A percentile compares a stretch with the other conserved stretches of the same genome.
phyloP scores from a whole-genome alignment of 2,888 invertebrate species.

The Dendrolimus pini region DNA sequence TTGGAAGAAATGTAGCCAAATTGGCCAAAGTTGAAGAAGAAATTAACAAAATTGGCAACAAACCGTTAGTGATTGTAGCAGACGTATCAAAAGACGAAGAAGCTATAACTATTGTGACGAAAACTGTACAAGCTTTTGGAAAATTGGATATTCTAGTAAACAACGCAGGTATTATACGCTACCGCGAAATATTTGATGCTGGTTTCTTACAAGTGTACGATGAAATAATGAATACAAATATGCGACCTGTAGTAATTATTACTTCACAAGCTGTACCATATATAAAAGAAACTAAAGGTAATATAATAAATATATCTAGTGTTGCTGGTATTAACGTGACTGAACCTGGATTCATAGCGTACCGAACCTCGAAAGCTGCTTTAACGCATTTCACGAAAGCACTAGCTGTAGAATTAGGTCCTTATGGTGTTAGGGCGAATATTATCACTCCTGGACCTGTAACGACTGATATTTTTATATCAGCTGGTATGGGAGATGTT shows the following conservation, averaged over 20 bases:
- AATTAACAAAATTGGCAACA: slow-evolving; percentile 7
- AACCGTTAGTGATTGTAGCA: slow-evolving; percentile 14
- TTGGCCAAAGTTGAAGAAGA: slow-evolving; percentile 18
- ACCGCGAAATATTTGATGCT: slow-evolving; percentile 7
- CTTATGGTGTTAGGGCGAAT: slow-evolving; percentile 79
- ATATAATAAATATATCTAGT: slow-evolving; percentile 22
- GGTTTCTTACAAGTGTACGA: slow-evolving; percentile 17
- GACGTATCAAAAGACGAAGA: slow-evolving; percentile 18
- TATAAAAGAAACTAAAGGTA: slow-evolving; percentile 21
- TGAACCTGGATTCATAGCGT: slow-evolving; percentile 5
- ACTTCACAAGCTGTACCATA: slow-evolving; percentile 17
- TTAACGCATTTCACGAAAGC: slow-evolving; percentile 82
- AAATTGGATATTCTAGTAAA: slow-evolving; percentile 27
- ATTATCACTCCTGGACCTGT: slow-evolving; percentile 39
- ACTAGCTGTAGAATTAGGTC: slow-evolving; percentile 78
- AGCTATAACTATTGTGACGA: slow-evolving; percentile 16
- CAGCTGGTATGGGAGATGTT: slow-evolving; percentile 1
- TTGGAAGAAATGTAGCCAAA: slow-evolving; percentile 30
- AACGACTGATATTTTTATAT: slow-evolving; percentile 9
- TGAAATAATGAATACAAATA: slow-evolving; percentile 18
- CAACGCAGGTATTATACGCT: slow-evolving; percentile 16
- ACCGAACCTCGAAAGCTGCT: slow-evolving; percentile 17
- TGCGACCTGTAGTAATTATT: slow-evolving; percentile 14
- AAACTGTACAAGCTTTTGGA: slow-evolving; percentile 20
- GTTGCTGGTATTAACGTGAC: slow-evolving; percentile 7